These are phyloP conservation scores for Eumeta japonica DNA, from an alignment of 1,140 invertebrate species.

Conservation along the genomic window DNA sequence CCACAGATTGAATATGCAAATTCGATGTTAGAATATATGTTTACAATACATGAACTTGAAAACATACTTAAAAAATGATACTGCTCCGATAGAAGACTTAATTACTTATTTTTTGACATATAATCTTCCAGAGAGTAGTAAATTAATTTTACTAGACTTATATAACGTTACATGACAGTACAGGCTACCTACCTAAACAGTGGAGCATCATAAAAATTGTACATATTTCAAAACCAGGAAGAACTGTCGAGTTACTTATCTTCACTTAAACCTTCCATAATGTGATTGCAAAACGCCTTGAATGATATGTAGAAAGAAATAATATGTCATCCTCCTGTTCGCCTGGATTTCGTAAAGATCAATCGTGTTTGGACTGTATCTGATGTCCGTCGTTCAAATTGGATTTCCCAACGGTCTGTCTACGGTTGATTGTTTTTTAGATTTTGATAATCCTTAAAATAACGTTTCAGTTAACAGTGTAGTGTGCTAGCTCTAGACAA, in stretches of 20 bases:
- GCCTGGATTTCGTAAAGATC: neutral
- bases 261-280: conserved; percentile 6
- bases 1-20: no score
- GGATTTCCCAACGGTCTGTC: no score
- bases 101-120: conserved; percentile 14
- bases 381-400: conserved; percentile 5
- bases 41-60: no score
- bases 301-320: conserved; percentile 2
- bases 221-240: conserved; percentile 3
- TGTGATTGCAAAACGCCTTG: conserved; percentile 3
- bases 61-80: no score
- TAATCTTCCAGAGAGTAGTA: conserved; percentile 3
- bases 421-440: conserved; percentile 9
- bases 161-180: neutral
- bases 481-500: neutral
- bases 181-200: neutral
- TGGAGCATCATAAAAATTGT: conserved; percentile 2
- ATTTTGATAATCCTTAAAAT: conserved; percentile 6
- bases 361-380: conserved; percentile 9
- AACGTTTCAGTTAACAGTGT: neutral
- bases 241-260: neutral
- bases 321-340: neutral
- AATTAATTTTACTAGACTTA: no score
- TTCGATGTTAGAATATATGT: no score
- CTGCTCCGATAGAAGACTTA: conserved; percentile 10